Evolutionary conservation across 2,888 invertebrate genomes (phyloP).

Genomic region (Morpho deidamia): DNA sequence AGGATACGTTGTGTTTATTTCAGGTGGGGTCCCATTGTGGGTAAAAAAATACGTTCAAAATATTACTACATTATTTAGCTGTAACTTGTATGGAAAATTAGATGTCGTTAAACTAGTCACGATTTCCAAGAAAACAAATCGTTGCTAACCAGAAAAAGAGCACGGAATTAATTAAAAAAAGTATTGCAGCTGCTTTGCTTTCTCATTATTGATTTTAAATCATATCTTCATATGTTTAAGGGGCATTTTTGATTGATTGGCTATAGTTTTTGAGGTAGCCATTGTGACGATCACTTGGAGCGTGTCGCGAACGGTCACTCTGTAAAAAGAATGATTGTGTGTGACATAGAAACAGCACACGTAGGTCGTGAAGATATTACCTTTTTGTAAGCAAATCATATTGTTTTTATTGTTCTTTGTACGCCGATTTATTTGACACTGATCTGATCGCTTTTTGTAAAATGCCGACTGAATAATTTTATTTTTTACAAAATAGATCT

Average conservation of each 20-base stretch:
- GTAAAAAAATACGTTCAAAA: slow-evolving; percentile 18
- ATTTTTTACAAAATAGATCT: not conserved
- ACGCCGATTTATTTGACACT: not conserved
- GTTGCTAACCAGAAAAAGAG: slow-evolving; percentile 43
- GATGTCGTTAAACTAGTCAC: slow-evolving; percentile 53
- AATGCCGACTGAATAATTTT: not conserved
- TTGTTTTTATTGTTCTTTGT: slow-evolving; percentile 6
- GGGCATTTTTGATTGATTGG: not conserved
- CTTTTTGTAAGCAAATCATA: slow-evolving; percentile 5
- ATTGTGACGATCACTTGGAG: slow-evolving; percentile 27
- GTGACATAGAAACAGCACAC: slow-evolving; percentile 25
- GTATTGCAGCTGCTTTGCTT: slow-evolving; percentile 34
- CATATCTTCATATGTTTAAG: slow-evolving; percentile 8
- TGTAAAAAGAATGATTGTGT: slow-evolving; percentile 26
- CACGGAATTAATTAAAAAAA: slow-evolving; percentile 63
- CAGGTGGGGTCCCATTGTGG: slow-evolving; percentile 24
- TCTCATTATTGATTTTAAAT: slow-evolving; percentile 21
- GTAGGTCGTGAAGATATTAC: slow-evolving; percentile 9
- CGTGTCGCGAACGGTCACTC: slow-evolving; percentile 27
- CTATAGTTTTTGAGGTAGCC: slow-evolving; percentile 3
- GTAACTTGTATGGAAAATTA: slow-evolving; percentile 25
- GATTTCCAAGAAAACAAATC: slow-evolving; percentile 53
- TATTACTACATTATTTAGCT: not conserved
- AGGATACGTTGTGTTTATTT: slow-evolving; percentile 66
- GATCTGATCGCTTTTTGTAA: not conserved